Percentiles rank a stretch among this genome's conserved stretches.
Evolutionary conservation across 2,797 vertebrate species (phyloP).

Genomic region (Brotula barbata): DNA sequence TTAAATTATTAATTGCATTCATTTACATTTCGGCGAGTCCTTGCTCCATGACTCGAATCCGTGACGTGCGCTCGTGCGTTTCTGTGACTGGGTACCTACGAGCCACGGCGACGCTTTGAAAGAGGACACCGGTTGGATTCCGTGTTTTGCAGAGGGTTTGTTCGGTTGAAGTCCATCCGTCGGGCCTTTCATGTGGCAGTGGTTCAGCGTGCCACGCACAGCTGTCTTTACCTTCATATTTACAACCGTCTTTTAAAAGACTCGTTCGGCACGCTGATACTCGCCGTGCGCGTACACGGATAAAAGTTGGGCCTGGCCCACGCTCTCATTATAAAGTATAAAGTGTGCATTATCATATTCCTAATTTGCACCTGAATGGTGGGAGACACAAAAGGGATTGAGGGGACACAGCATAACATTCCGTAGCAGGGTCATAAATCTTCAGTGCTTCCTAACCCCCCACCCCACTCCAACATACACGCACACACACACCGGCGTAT

Average conservation of each 20-base stretch:
- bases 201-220: background rate
- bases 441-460: slow-evolving; percentile 38
- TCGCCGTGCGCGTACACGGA: slow-evolving; percentile 2
- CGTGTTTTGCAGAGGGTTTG: too few relatives aligned
- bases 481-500: slow-evolving; percentile 8
- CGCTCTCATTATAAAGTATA: slow-evolving; percentile 59
- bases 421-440: slow-evolving; percentile 68
- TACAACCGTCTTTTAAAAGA: slow-evolving; percentile 22
- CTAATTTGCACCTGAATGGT: slow-evolving; percentile 64
- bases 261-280: slow-evolving; percentile 7
- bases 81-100: too few relatives aligned
- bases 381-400: slow-evolving; percentile 54
- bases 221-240: background rate
- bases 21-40: too few relatives aligned
- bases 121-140: too few relatives aligned
- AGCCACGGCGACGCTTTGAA: too few relatives aligned
- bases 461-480: background rate
- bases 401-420: slow-evolving; percentile 47
- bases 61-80: too few relatives aligned
- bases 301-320: slow-evolving; percentile 5
- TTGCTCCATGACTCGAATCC: too few relatives aligned
- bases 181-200: background rate
- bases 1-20: too few relatives aligned
- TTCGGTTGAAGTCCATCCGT: too few relatives aligned
- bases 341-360: slow-evolving; percentile 62